phyloP scores from a whole-genome alignment of 1,140 invertebrate species.

The Procambarus clarkii region DNA sequence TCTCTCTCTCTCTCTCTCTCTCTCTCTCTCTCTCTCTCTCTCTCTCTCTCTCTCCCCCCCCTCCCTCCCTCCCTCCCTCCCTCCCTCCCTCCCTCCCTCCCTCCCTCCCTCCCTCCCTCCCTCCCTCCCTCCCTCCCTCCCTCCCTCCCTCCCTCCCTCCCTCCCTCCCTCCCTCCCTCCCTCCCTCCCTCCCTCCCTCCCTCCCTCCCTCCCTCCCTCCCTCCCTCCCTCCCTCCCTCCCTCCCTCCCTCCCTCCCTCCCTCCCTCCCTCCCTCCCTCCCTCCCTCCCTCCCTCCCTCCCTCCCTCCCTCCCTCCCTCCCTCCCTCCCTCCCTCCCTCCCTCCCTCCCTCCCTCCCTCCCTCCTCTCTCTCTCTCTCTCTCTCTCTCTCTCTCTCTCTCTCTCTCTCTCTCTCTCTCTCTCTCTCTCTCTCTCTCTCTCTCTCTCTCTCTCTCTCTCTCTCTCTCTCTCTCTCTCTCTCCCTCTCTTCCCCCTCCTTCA shows the following conservation, averaged over 20 bases:
- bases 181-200: not conserved
- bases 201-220: not conserved
- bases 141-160: not conserved
- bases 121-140: not conserved
- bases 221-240: too few relatives aligned
- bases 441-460: not conserved
- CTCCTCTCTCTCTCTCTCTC: not conserved
- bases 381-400: not conserved
- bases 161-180: not conserved
- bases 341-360: not conserved
- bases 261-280: too few relatives aligned
- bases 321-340: not conserved
- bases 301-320: too few relatives aligned
- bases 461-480: not conserved
- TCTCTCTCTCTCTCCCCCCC: not conserved
- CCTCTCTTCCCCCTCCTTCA: too few relatives aligned
- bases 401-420: not conserved
- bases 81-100: not conserved
- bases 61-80: not conserved
- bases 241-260: too few relatives aligned
- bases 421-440: not conserved
- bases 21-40: constrained; percentile 10
- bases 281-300: too few relatives aligned
- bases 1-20: constrained; percentile 1
- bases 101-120: too few relatives aligned